phyloP scores from a whole-genome alignment of 2,113 vertebrate genomes.

The Chionodraco myersi region DNA sequence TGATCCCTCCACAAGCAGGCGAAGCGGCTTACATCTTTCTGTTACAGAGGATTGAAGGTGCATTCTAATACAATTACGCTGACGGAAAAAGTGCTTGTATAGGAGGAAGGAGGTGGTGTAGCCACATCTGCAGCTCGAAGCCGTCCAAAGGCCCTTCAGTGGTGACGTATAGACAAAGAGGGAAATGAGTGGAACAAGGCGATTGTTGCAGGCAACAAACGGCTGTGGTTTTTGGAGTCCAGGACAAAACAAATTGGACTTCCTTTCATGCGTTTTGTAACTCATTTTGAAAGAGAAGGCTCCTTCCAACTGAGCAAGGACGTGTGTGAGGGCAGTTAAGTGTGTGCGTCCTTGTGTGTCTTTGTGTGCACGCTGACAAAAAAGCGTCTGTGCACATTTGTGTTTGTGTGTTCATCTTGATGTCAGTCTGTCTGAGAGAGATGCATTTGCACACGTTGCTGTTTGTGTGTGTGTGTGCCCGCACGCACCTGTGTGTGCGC shows the following conservation, averaged over 20 bases:
- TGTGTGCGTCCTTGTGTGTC: slow-evolving; percentile 14
- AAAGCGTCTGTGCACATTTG: neutral
- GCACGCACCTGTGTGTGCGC: neutral
- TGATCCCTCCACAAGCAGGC: slow-evolving; percentile 76
- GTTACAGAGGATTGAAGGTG: slow-evolving; percentile 75
- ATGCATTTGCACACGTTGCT: slow-evolving; percentile 13
- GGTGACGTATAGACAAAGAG: slow-evolving; percentile 48
- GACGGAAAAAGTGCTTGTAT: slow-evolving; percentile 65
- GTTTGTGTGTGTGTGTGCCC: neutral
- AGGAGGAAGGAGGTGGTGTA: slow-evolving; percentile 52
- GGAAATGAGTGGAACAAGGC: slow-evolving; percentile 61
- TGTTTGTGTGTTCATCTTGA: slow-evolving; percentile 7
- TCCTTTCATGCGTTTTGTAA: slow-evolving; percentile 42
- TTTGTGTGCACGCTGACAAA: slow-evolving; percentile 19
- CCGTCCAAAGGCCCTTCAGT: slow-evolving; percentile 45
- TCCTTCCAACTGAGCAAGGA: slow-evolving; percentile 28
- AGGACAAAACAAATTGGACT: slow-evolving; percentile 40
- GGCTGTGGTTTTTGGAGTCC: slow-evolving; percentile 39
- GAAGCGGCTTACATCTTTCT: slow-evolving; percentile 78
- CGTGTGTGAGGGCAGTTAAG: slow-evolving; percentile 14
- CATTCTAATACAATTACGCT: slow-evolving; percentile 82
- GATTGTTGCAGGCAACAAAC: slow-evolving; percentile 51
- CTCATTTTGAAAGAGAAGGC: slow-evolving; percentile 33
- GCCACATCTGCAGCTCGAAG: slow-evolving; percentile 56
- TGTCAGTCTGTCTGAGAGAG: slow-evolving; percentile 2